Conservation (phyloP, 1,140 invertebrate genomes). For the Stratiolaelaps scimitus region DNA sequence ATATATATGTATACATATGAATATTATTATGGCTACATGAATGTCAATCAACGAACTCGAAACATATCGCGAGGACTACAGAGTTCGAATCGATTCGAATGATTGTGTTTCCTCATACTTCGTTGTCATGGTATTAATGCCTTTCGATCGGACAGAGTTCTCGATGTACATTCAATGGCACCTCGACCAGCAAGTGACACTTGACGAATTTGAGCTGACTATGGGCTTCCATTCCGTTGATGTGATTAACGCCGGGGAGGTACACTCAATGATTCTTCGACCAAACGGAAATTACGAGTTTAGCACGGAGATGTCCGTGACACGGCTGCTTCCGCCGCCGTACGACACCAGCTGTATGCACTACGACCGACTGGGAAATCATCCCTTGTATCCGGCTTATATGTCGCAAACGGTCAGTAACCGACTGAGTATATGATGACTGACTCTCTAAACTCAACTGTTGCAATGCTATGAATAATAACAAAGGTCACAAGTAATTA, state of each 20-base stretch:
- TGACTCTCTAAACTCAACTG: slow-evolving; percentile 2
- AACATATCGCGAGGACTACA: too few relatives aligned
- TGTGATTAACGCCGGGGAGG: slow-evolving; percentile 1
- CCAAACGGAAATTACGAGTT: slow-evolving; percentile 18
- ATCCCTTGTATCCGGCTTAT: slow-evolving; percentile 9
- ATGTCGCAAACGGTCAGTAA: slow-evolving; percentile 22
- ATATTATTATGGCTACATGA: too few relatives aligned
- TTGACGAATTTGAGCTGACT: slow-evolving; percentile 2
- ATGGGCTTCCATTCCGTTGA: slow-evolving; percentile 4
- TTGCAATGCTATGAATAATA: too few relatives aligned
- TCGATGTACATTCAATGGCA: slow-evolving; percentile 20
- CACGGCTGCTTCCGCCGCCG: slow-evolving; percentile 16
- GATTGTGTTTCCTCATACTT: too few relatives aligned
- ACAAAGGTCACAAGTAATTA: too few relatives aligned
- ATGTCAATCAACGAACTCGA: too few relatives aligned
- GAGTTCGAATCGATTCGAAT: too few relatives aligned
- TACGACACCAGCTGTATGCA: slow-evolving; percentile 4
- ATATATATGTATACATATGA: too few relatives aligned
- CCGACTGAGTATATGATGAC: neutral
- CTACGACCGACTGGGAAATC: neutral
- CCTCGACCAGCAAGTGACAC: neutral
- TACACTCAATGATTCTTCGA: slow-evolving; percentile 5
- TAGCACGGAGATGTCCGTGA: neutral
- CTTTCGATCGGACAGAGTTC: neutral
- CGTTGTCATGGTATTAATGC: too few relatives aligned